These are phyloP conservation scores for Parascotia fuliginaria DNA, from an alignment of 2,888 invertebrate genomes.

Conservation along the genomic window DNA sequence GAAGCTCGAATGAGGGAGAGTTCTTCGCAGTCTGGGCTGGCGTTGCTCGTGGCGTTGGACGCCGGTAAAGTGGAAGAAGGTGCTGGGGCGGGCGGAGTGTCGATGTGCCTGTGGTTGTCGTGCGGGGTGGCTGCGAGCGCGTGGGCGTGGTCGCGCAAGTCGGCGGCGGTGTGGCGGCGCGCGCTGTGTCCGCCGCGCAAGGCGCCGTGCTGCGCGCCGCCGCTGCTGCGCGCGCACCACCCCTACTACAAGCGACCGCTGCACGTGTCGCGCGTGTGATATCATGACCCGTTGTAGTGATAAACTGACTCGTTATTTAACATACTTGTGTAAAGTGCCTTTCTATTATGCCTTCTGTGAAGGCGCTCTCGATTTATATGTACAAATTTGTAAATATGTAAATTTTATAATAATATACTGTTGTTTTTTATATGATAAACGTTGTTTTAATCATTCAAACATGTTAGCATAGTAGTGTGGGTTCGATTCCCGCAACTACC, in stretches of 20 bases:
- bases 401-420: slow-evolving; percentile 71
- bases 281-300: slow-evolving; percentile 11
- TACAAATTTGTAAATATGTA: slow-evolving; percentile 77
- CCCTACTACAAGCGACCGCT: slow-evolving; percentile 77
- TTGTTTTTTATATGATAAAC: slow-evolving; percentile 69
- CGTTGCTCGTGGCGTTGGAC: slow-evolving; percentile 82
- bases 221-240: slow-evolving; percentile 66
- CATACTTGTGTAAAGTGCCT: slow-evolving; percentile 46
- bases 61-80: slow-evolving; percentile 53
- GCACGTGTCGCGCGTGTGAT: slow-evolving; percentile 77
- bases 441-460: slow-evolving; percentile 44
- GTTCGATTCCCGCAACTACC: neutral
- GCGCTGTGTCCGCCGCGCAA: slow-evolving; percentile 80
- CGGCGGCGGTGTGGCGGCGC: slow-evolving; percentile 88
- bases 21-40: slow-evolving; percentile 66
- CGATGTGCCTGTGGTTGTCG: slow-evolving; percentile 86
- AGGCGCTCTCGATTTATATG: slow-evolving; percentile 72
- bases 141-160: slow-evolving; percentile 87
- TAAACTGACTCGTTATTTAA: slow-evolving; percentile 37
- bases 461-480: neutral
- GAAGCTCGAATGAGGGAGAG: slow-evolving; percentile 82
- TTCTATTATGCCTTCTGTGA: slow-evolving; percentile 80
- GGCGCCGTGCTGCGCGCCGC: slow-evolving; percentile 69
- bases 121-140: slow-evolving; percentile 88
- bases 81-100: slow-evolving; percentile 72